A percentile compares a stretch with the other conserved stretches of the same genome.
Evolutionary conservation across 2,888 invertebrate genomes (phyloP).

Genomic region (Micoletzkya japonica): DNA sequence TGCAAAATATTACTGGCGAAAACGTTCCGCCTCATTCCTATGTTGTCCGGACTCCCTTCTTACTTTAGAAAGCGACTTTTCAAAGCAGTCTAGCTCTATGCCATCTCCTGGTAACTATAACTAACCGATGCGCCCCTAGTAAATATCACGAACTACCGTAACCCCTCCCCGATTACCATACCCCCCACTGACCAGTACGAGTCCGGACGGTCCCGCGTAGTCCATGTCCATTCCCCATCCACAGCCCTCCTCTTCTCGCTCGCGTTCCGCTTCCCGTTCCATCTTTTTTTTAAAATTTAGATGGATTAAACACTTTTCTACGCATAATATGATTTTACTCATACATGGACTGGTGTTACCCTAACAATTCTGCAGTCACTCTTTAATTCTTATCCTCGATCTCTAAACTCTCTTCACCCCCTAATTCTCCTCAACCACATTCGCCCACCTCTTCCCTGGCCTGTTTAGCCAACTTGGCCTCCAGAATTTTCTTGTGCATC

Average conservation of each 20-base stretch:
- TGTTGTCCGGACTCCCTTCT: too few species aligned
- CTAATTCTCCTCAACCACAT: neutral
- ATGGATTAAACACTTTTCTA: neutral
- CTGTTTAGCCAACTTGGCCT: slow-evolving; percentile 43
- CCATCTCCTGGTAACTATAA: too few species aligned
- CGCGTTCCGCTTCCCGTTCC: slow-evolving; percentile 43
- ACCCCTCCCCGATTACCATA: neutral
- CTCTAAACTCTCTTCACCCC: neutral
- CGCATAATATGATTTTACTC: neutral
- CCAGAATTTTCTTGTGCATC: slow-evolving; percentile 52
- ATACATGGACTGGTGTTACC: neutral
- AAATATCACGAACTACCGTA: neutral
- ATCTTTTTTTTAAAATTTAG: slow-evolving; percentile 1
- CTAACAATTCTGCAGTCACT: neutral
- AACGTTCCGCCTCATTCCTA: too few species aligned
- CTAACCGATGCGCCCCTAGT: too few species aligned
- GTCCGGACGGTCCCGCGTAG: slow-evolving; percentile 28
- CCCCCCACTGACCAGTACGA: slow-evolving; percentile 14
- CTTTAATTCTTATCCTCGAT: too few species aligned
- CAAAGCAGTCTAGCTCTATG: too few species aligned
- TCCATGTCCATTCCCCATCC: slow-evolving; percentile 85
- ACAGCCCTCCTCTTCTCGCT: slow-evolving; percentile 72
- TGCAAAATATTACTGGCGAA: neutral
- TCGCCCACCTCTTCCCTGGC: slow-evolving; percentile 35
- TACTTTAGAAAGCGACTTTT: too few species aligned